phyloP scores from a whole-genome alignment of 2,888 invertebrate genomes.

The Invenusta paracnida region DNA sequence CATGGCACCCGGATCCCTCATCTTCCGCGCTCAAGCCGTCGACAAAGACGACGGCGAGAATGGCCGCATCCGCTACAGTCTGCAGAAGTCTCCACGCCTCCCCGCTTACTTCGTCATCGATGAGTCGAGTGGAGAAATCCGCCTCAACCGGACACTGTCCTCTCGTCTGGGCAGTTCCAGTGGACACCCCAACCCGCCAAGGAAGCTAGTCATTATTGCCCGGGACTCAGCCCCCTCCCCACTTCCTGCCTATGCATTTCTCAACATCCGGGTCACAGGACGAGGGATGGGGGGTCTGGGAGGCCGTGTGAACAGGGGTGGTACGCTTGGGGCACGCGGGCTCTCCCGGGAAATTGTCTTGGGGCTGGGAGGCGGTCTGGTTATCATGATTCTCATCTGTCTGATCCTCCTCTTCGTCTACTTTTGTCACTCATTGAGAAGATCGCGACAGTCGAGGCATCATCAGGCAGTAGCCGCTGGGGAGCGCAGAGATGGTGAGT shows the following conservation, averaged over 20 bases:
- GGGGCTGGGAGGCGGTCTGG: slow-evolving; percentile 35
- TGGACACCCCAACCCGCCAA: neutral
- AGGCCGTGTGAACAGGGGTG: neutral
- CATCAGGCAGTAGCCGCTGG: too few species aligned
- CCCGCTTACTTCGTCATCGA: neutral
- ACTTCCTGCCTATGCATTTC: neutral
- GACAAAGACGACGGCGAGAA: slow-evolving; percentile 34
- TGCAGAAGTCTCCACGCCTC: neutral
- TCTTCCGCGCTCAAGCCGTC: neutral
- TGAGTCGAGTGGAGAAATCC: neutral
- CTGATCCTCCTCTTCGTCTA: slow-evolving; percentile 30
- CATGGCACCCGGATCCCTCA: neutral
- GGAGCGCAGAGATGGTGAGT: too few species aligned
- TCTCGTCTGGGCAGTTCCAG: too few species aligned
- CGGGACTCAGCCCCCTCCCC: neutral
- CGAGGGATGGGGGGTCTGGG: neutral
- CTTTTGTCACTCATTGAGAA: neutral
- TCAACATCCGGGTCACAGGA: neutral
- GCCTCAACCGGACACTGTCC: neutral
- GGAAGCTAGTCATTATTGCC: neutral
- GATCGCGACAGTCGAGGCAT: too few species aligned
- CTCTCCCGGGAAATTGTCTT: slow-evolving; percentile 30
- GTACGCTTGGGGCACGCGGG: neutral
- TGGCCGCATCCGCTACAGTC: neutral
- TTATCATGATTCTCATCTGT: slow-evolving; percentile 33